A percentile compares a stretch with the other conserved stretches of the same genome.
phyloP scores from a whole-genome alignment of 2,888 invertebrate genomes.

The Bursaphelenchus okinawaensis region DNA sequence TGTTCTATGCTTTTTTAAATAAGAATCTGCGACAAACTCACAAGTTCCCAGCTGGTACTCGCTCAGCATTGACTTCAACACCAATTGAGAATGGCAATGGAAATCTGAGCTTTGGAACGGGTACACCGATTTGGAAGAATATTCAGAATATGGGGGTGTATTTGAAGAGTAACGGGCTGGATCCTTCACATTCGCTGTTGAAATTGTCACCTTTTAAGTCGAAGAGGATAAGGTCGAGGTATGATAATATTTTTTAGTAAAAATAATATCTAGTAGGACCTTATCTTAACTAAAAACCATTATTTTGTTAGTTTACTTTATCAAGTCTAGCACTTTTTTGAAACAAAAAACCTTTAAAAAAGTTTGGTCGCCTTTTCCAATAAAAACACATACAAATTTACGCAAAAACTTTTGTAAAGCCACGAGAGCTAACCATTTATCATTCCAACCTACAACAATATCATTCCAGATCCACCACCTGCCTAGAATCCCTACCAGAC shows the following conservation, averaged over 20 bases:
- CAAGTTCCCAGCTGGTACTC: conserved; percentile 21
- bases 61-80: conserved; percentile 23
- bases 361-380: too few species aligned
- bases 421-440: too few species aligned
- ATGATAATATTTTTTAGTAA: conserved; percentile 1
- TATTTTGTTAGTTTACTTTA: too few species aligned
- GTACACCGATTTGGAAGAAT: conserved; percentile 42
- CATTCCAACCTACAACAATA: too few species aligned
- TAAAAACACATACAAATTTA: too few species aligned
- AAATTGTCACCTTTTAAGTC: conserved; percentile 46
- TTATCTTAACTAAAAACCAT: conserved; percentile 11
- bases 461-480: background rate
- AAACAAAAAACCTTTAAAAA: too few species aligned
- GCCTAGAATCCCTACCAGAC: background rate
- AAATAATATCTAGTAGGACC: background rate
- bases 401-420: too few species aligned
- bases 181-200: conserved; percentile 41
- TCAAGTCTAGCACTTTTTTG: too few species aligned
- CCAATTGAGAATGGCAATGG: conserved; percentile 12
- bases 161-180: conserved; percentile 42
- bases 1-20: conserved; percentile 56
- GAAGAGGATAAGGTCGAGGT: conserved; percentile 43
- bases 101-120: conserved; percentile 18
- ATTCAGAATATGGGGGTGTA: conserved; percentile 49
- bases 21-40: conserved; percentile 36